Evolutionary conservation across 2,797 vertebrate genomes (phyloP).

Genomic region (Etheostoma nigrum): DNA sequence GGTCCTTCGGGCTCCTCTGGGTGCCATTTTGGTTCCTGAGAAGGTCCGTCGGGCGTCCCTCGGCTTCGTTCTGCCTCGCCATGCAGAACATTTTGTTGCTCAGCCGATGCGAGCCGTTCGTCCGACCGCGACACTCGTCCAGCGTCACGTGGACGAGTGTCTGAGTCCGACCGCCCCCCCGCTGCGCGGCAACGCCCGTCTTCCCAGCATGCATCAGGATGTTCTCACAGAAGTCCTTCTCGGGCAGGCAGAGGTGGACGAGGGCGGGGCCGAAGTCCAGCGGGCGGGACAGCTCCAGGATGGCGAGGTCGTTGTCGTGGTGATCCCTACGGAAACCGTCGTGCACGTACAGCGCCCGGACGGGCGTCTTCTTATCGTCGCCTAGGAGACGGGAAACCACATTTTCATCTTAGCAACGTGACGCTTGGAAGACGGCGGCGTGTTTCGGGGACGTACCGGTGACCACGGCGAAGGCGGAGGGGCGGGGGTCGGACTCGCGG

Average conservation of each 20-base stretch:
- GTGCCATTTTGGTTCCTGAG: background rate
- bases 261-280: conserved; percentile 71
- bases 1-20: background rate
- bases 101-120: conserved; percentile 82
- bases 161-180: background rate
- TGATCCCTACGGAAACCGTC: conserved; percentile 64
- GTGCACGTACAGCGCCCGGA: conserved; percentile 72
- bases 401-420: too few species aligned
- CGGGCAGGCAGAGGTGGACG: conserved; percentile 87
- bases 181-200: conserved; percentile 61
- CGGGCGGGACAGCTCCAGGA: conserved; percentile 83
- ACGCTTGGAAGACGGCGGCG: too few species aligned
- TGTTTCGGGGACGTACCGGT: conserved; percentile 20
- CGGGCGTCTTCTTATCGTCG: background rate
- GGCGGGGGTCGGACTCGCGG: background rate
- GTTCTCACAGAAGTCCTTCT: conserved; percentile 90
- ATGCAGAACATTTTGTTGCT: conserved; percentile 93
- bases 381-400: conserved; percentile 40
- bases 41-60: fast-evolving
- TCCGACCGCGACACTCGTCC: conserved; percentile 82
- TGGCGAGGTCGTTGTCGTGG: conserved; percentile 84
- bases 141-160: conserved; percentile 74
- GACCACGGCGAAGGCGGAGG: conserved; percentile 57
- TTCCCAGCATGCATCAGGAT: conserved; percentile 84
- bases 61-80: background rate